Base-by-base conservation (phyloP, 2,888 invertebrate genomes). In the Taphrorychus bicolor region DNA sequence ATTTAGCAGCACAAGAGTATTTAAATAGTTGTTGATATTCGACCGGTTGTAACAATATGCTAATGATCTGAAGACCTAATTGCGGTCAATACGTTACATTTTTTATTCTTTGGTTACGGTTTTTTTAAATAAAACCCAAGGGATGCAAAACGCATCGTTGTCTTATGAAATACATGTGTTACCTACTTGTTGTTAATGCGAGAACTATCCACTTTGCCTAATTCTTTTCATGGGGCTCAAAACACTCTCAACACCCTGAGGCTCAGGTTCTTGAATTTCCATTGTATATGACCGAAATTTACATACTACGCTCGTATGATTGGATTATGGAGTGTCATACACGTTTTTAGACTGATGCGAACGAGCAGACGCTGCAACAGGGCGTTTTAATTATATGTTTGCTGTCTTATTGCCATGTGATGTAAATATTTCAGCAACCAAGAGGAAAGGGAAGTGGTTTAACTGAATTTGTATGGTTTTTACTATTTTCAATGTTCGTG, bases 21-120 rank as follows among this genome's bases (percentile, higher is more conserved):
- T 59, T 68, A 64, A 64, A 67, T 66, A 60, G 61, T 66, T 60
- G 59, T 66, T 58, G 67, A 67, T 67, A 66, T 66, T 66, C 66
- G 56, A 60, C 59, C 60, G 56, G 59, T 66, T 60, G 51, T 49
- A 66, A 56, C 66, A 60, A 60, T 66, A 66, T 66, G 66, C 56
- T 60, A 66, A 66, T 66, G 21, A 60, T 21, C n/a, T 32, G n/a
- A 23, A 19, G 48, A 52, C 41, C 58, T 64, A 57, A 58, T 65
- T 48, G 59, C 42, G 52, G 19, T 24, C 59, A 53, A 22, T 53
- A 21, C 53, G 16, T 18, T 32, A 32, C 9, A 32, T 32, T 32
- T 32, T 32, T 32, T 11, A 32, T 32, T 32, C 32, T 11, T 32
- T 11, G 32, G 11, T 1, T 32, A 11, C 32, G 32, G 32, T 3